Evolutionary conservation across 2,888 invertebrate genomes (phyloP), one percentile per base, ranked within the genome.

Genomic region (Dioctria rufipes): DNA sequence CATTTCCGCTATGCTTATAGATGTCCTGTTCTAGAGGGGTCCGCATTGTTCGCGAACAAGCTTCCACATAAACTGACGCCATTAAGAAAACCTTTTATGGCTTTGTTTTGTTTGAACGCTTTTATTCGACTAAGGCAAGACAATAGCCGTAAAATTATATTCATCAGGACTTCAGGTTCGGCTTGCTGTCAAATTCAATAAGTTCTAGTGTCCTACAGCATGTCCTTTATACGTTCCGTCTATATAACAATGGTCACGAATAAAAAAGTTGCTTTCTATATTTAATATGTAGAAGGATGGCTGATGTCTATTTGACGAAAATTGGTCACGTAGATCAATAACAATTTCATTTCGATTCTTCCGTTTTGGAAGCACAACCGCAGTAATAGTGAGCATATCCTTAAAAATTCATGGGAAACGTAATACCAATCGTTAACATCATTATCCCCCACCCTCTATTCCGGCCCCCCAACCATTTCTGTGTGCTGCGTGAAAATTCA

Each of bases 261-360:
- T 13, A 42, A 39, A 75, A 40, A 40, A 4, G 5, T 51, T 37
- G 51, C 25, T 25, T 25, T 25, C 25, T 2, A 25, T 25, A 25
- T 25, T 49, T 42, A 11, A 43, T 40, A 60, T 13, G 25, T 42
- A 25, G 25, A 11, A 6, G 42, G 42, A 60, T 60, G 42, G 58
- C 42, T 58, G 43, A 51, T n/a, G 42, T 13, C 73, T 43, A 60
- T 75, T 60, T 60, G 73, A 42, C 13, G 60, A 75, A 63, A 75
- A 75, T 75, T 75, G 60, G 73, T 75, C 73, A 75, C 73, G 73
- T 75, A 75, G 73, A 75, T 75, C 73, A 75, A 75, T 75, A 75
- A 75, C 73, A 75, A 75, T 75, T 75, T 60, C 60, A 40, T 42
- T 42, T 75, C 60, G 43, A 60, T 9, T 11, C 3, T 37, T 9